Conservation (phyloP, 2,113 vertebrate genomes). For the Galeopterus variegatus region DNA sequence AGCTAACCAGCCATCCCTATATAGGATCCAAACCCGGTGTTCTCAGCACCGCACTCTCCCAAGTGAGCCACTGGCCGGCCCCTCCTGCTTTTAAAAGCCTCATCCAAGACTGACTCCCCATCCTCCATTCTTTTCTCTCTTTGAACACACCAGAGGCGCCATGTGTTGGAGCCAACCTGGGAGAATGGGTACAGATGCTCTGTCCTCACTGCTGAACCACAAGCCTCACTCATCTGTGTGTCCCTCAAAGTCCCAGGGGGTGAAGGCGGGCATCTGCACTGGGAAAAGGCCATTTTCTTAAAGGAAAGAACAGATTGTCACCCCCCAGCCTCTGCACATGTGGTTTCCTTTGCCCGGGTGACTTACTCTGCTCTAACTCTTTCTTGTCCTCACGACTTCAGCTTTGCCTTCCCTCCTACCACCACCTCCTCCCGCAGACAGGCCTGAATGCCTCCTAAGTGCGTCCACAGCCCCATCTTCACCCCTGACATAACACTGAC, state of each 20-base stretch:
- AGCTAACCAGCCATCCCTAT: too few relatives aligned
- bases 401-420: not conserved
- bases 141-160: not conserved
- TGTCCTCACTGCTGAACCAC: not conserved
- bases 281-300: not conserved
- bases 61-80: too few relatives aligned
- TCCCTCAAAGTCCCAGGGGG: not conserved
- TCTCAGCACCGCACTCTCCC: too few relatives aligned
- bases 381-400: not conserved
- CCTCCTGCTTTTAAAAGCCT: not conserved
- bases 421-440: not conserved
- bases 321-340: not conserved
- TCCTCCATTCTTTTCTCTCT: not conserved
- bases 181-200: not conserved
- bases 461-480: not conserved
- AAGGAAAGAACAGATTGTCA: not conserved
- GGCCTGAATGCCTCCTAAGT: not conserved
- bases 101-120: not conserved
- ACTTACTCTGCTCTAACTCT: too few relatives aligned
- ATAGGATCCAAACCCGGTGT: too few relatives aligned
- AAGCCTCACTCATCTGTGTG: not conserved
- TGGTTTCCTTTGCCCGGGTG: not conserved
- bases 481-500: accelerated
- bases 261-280: too few relatives aligned
- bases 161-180: not conserved